Evolutionary conservation across 2,113 vertebrate species (phyloP).

Genomic region (Pedetes capensis): DNA sequence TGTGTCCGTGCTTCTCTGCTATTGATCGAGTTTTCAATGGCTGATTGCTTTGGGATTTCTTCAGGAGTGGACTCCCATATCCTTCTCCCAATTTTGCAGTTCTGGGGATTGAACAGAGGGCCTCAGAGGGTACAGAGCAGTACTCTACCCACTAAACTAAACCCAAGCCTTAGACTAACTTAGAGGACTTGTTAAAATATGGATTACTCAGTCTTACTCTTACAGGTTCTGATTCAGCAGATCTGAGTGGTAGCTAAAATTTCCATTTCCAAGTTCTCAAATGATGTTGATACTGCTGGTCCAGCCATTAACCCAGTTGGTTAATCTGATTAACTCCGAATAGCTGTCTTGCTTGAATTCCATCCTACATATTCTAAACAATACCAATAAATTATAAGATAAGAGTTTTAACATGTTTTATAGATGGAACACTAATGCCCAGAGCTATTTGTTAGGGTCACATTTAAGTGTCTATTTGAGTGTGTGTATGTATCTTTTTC

Average conservation of each 20-base stretch:
- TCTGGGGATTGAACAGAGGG: no score
- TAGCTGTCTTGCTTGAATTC: not conserved
- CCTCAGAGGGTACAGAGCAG: no score
- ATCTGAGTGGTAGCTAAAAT: not conserved
- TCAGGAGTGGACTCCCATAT: no score
- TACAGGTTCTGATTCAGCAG: slow-evolving; percentile 13
- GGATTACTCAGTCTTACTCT: not conserved
- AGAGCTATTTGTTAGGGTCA: not conserved
- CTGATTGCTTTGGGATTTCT: no score
- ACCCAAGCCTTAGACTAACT: not conserved
- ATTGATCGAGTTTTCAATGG: no score
- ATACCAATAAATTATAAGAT: not conserved
- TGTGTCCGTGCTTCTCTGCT: no score
- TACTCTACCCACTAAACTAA: no score
- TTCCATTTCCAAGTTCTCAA: not conserved
- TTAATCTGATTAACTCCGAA: not conserved
- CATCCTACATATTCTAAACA: not conserved
- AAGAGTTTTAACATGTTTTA: not conserved
- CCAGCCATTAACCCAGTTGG: not conserved
- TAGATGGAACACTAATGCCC: not conserved
- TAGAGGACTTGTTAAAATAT: not conserved
- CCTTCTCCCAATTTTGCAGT: no score
- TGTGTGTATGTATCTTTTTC: not conserved
- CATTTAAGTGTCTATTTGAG: not conserved
- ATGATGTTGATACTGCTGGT: not conserved